Percentiles rank a stretch among this genome's conserved stretches.
Conservation (phyloP, 2,888 invertebrate genomes). For the Unio delphinus region DNA sequence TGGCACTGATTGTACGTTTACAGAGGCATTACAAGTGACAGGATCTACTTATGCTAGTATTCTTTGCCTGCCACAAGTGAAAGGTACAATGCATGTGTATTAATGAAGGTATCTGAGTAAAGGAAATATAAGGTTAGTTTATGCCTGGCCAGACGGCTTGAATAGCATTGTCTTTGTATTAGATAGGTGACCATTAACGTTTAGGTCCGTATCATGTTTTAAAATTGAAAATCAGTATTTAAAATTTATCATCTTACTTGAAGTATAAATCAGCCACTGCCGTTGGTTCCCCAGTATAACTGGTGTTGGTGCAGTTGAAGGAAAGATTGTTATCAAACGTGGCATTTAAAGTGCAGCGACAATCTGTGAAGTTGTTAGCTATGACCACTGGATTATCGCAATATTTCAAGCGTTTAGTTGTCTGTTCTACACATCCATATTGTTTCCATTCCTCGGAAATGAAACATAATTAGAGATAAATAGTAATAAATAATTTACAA, state of each 20-base stretch:
- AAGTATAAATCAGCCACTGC: slow-evolving; percentile 53
- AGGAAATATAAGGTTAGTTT: too few species aligned
- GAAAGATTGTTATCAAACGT: slow-evolving; percentile 16
- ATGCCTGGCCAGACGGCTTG: too few species aligned
- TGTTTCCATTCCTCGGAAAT: slow-evolving; percentile 46
- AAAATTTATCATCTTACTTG: slow-evolving; percentile 41
- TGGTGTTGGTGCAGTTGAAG: slow-evolving; percentile 45
- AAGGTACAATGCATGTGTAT: too few species aligned
- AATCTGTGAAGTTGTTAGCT: slow-evolving; percentile 11
- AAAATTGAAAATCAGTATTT: not conserved
- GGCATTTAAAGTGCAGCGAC: slow-evolving; percentile 23
- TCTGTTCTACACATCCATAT: slow-evolving; percentile 42
- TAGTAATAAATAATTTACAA: too few species aligned
- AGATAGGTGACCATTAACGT: too few species aligned
- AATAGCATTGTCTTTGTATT: too few species aligned
- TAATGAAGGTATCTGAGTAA: too few species aligned
- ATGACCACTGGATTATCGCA: slow-evolving; percentile 45
- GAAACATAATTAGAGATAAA: not conserved
- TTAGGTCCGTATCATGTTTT: too few species aligned
- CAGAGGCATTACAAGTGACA: too few species aligned
- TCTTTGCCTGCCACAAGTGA: too few species aligned
- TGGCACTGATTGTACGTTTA: too few species aligned
- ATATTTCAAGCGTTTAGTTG: slow-evolving; percentile 29
- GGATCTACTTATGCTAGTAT: too few species aligned
- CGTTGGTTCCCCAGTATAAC: slow-evolving; percentile 20